Evolutionary conservation across 2,888 invertebrate species (phyloP).

Genomic region (Amphipoea lucens): DNA sequence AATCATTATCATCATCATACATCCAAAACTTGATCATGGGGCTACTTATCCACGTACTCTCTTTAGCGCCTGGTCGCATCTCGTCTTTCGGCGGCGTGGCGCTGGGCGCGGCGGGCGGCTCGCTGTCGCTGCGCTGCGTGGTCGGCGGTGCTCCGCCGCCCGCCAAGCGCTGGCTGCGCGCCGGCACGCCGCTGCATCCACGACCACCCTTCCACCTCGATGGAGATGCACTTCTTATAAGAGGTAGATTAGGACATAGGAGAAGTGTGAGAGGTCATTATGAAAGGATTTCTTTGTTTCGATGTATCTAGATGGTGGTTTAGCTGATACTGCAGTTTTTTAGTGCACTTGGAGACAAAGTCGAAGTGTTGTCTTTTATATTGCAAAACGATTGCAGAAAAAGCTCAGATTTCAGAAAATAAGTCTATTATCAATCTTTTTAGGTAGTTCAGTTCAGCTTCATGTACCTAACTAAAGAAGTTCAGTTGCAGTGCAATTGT

Average conservation of each 20-base stretch:
- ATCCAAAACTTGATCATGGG: not conserved
- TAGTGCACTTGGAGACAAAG: not conserved
- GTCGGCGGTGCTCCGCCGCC: conserved; percentile 95
- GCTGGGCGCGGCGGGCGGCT: conserved; percentile 92
- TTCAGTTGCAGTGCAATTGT: not conserved
- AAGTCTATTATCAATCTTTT: not conserved
- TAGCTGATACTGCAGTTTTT: not conserved
- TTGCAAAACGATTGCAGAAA: not conserved
- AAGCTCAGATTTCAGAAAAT: not conserved
- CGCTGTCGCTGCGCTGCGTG: conserved; percentile 92
- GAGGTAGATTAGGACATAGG: conserved; percentile 86
- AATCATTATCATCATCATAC: not conserved
- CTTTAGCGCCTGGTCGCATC: conserved; percentile 94
- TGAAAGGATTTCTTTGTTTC: not conserved
- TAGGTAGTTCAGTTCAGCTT: not conserved
- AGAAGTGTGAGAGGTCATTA: not conserved
- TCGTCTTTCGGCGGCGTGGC: conserved; percentile 95
- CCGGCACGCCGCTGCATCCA: conserved; percentile 92
- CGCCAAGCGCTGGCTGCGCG: conserved; percentile 93
- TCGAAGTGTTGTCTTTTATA: not conserved
- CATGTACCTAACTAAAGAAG: not conserved
- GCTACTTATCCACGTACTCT: not conserved
- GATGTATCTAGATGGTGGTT: too few species aligned
- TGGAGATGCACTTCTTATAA: conserved; percentile 92
- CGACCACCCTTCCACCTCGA: conserved; percentile 92